Evolutionary conservation across 2,888 invertebrate genomes (phyloP), one percentile per base, ranked within the genome.

Genomic region (Harmothoe impar): DNA sequence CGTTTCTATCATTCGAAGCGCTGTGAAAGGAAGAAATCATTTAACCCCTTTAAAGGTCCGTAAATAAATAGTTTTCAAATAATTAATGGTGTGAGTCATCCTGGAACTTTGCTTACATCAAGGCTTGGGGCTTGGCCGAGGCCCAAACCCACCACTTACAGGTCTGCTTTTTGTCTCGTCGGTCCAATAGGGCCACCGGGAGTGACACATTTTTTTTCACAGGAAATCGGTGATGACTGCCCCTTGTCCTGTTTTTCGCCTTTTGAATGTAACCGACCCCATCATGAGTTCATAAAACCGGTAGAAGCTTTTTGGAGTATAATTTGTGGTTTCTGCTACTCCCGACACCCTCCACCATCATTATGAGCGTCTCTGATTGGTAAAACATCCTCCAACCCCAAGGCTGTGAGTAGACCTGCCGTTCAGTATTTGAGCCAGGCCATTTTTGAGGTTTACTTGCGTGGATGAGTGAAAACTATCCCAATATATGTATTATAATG

Each of bases 181-280:
- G 29, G 77, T 31, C 77, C 25, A 29, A 17, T n/a, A 31, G 77
- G 77, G 31, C 15, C 77, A 20, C 20, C 25, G 29, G 15, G 77
- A 31, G 31, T 17, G 29, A 77, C 77, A 31, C 31, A 31, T 77
- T 77, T 31, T 31, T 23, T 77, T 5, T 10, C 31, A 77, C 20
- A 62, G 62, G 62, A n/a, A 62, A 20, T 62, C 62, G 15, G 7
- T 62, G 62, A n/a, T 62, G 15, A 62, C 62, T n/a, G 62, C 20
- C 62, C 62, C 7, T 20, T 5, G 7, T 20, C 62, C 62, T 1
- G 62, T 20, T 62, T 62, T 62, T 62, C 1, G n/a, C n/a, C 62
- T 62, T 62, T n/a, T 62, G n/a, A n/a, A 62, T 62, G 62, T 62
- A 62, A 62, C 62, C 62, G 23, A 62, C 62, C 62, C 62, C 62